Percentiles rank a stretch among this genome's conserved stretches.
Evolutionary conservation across 2,113 vertebrate species (phyloP).

Genomic region (Nothocercus nigrocapillus): DNA sequence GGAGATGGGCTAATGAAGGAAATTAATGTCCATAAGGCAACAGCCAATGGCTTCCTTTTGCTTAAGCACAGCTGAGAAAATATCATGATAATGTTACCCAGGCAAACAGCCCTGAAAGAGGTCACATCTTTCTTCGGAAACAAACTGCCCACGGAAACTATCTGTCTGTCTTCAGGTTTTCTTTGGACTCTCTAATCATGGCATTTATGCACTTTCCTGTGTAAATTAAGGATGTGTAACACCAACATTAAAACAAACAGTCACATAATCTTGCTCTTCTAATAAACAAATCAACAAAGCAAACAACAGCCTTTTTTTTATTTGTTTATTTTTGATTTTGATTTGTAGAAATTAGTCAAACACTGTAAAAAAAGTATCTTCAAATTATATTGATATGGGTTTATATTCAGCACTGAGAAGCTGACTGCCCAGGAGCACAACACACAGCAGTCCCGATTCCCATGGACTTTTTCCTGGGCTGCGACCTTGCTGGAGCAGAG

Average conservation of each 20-base stretch:
- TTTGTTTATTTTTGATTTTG: not conserved
- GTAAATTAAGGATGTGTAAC: not conserved
- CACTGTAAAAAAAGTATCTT: not conserved
- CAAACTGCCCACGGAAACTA: not conserved
- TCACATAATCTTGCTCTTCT: not conserved
- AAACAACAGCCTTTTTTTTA: rapidly evolving
- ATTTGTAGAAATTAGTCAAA: not conserved
- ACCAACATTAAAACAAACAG: not conserved
- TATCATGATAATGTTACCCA: slow-evolving; percentile 10
- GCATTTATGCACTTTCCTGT: not conserved
- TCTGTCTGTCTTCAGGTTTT: slow-evolving; percentile 7
- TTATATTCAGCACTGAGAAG: not conserved
- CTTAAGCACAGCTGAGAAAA: slow-evolving; percentile 54
- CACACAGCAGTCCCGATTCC: not conserved
- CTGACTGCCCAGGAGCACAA: not conserved
- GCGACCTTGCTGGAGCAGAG: not conserved
- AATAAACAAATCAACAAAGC: not conserved
- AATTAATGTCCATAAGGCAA: slow-evolving; percentile 15
- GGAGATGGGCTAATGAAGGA: not conserved
- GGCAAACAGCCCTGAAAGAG: not conserved
- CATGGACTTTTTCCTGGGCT: not conserved
- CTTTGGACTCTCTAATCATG: not conserved
- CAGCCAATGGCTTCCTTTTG: slow-evolving; percentile 21
- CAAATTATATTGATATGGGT: too few species aligned
- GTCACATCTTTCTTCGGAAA: not conserved